These are phyloP conservation scores for Hirtodrosophila duncani DNA, from an alignment of 2,888 invertebrate genomes.

Conservation along the genomic window DNA sequence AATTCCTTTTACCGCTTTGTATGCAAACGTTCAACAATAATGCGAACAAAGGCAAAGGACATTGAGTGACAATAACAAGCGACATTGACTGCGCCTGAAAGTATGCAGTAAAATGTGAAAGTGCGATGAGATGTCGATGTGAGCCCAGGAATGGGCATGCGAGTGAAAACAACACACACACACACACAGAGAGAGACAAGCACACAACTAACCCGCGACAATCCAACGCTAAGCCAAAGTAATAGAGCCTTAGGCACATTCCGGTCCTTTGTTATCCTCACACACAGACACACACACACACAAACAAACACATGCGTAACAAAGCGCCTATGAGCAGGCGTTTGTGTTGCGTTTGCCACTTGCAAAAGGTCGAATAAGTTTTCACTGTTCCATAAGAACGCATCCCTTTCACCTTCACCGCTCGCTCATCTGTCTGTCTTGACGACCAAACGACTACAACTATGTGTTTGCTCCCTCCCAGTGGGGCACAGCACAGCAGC, in stretches of 20 bases:
- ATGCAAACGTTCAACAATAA: constrained; percentile 52
- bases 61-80: constrained; percentile 19
- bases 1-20: constrained; percentile 41
- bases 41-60: constrained; percentile 25
- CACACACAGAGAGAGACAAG: constrained; percentile 10
- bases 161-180: constrained; percentile 29
- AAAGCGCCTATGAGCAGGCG: not conserved
- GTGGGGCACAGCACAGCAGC: too few relatives aligned
- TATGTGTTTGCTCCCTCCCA: too few relatives aligned
- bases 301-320: constrained; percentile 11
- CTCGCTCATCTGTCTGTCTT: too few relatives aligned
- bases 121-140: too few relatives aligned
- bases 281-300: not conserved
- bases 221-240: constrained; percentile 32
- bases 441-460: too few relatives aligned
- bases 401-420: too few relatives aligned
- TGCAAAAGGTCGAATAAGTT: too few relatives aligned
- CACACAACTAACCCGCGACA: not conserved
- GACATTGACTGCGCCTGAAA: constrained; percentile 42
- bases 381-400: too few relatives aligned
- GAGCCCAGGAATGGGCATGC: constrained; percentile 49
- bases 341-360: too few relatives aligned
- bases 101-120: constrained; percentile 51
- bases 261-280: constrained; percentile 43
- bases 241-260: constrained; percentile 36